Evolutionary conservation across 2,888 invertebrate genomes (phyloP), one percentile per base, ranked within the genome.

Genomic region (Plebejus anna): DNA sequence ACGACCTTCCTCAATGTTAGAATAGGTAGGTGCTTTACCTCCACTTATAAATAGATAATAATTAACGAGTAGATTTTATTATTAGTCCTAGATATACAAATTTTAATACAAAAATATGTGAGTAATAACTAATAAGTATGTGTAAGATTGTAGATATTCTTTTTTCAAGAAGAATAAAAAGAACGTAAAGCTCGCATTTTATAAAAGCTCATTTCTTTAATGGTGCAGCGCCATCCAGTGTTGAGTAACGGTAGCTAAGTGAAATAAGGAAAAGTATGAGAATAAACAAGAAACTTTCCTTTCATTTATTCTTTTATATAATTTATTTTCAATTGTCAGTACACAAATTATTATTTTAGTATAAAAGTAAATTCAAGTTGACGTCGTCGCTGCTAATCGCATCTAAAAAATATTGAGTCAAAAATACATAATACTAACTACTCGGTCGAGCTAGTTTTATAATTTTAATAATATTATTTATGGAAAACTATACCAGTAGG

Each of bases 1-100:
- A 36, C 32, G 66, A 66, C 36, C 66, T 66, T 32, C 66, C 66
- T 66, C 32, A 66, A 66, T 61, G 32, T 61, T 61, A 61, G 59
- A 22, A 59, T 61, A 28, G 22, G 22, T 22, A 22, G 22, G 22
- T 22, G 22, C 5, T 6, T 66, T 32, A 32, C 13, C 66, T 66
- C 9, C 13, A 32, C 66, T 4, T 13, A 36, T 36, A 16, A 32
- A 66, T 11, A 32, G 1, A 61, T 28, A 32, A 6, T 55, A 2
- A 55, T 55, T 55, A 16, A 16, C 55, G 55, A 55, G 55, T 55
- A 55, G 55, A 47, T 47, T 16, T 16, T 13, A 51, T 51, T 55
- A 55, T 4, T 55, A 55, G n/a, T 59, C 59, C 59, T 22, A 59
- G 59, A 22, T 59, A 59, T 22, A 59, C 7, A 22, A 59, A 22